Evolutionary conservation across 2,888 invertebrate genomes (phyloP), one percentile per base, ranked within the genome.

Genomic region (Gastrophysa polygoni): DNA sequence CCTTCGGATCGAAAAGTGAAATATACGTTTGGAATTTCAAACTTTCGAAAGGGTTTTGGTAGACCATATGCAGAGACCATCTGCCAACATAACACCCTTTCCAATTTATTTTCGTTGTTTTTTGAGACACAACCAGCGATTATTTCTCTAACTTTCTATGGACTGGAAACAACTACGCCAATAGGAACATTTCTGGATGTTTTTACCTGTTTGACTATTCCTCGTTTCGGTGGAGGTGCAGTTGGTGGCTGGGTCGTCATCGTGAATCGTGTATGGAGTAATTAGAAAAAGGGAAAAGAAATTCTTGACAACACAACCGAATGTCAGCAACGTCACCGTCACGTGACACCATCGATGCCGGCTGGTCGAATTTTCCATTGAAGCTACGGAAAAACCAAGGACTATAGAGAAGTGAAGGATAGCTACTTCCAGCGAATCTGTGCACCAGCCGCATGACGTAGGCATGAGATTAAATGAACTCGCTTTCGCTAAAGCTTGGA

Each of bases 181-280:
- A 44, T 20, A 43, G 17, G 14, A 38, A 51, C 56, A 77, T 44
- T 8, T 43, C 8, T 43, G 11, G 7, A 43, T 24, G 7, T 43
- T 24, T 80, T 82, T 79, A 87, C 88, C 83, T 87, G 86, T 80
- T 88, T 88, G 61, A 88, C 86, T 76, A 86, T 84, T 72, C 87
- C 87, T 76, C 82, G 81, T 80, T 84, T 83, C 70, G 79, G 79
- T 70, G 81, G 81, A 73, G 77, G 68, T 51, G 64, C 43, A 64
- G 68, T 62, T 63, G 70, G 64, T 62, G 63, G 66, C 64, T 67
- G 68, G 67, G 68, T 70, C 66, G 69, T 67, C 69, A 69, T 69
- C 63, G 61, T 65, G 58, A 38, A 38, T 11, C 38, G 38, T 38
- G 38, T 38, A 48, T 57, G 43, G 55, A 59, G 59, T 51, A 57